These are phyloP conservation scores for Thymelicus lineola DNA, from an alignment of 2,888 invertebrate species.

Conservation along the genomic window DNA sequence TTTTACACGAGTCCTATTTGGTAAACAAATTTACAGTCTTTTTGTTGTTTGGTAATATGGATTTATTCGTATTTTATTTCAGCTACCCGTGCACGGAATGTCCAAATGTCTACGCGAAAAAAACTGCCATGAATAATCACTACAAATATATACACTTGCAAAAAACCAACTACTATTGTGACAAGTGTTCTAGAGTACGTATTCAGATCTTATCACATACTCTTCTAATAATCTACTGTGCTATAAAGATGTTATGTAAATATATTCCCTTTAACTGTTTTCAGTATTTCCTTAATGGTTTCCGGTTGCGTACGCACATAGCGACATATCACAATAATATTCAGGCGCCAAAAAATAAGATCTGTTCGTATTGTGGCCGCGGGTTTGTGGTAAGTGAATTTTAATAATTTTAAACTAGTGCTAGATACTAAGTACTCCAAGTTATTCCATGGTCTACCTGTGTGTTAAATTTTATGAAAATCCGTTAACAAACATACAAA, in stretches of 20 bases:
- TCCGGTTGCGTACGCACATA: slow-evolving; percentile 41
- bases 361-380: slow-evolving; percentile 57
- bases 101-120: slow-evolving; percentile 13
- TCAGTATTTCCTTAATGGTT: slow-evolving; percentile 62
- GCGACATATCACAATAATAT: slow-evolving; percentile 22
- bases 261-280: background rate
- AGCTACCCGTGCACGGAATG: slow-evolving; percentile 22
- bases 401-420: too few species aligned
- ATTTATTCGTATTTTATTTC: slow-evolving; percentile 1
- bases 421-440: too few species aligned
- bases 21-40: too few species aligned
- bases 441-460: too few species aligned
- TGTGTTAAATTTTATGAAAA: too few species aligned
- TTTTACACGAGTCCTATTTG: too few species aligned
- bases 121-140: slow-evolving; percentile 52
- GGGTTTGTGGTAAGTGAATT: slow-evolving; percentile 54
- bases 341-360: slow-evolving; percentile 48
- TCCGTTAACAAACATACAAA: too few species aligned
- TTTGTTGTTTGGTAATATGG: too few species aligned
- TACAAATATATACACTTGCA: slow-evolving; percentile 53
- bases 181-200: slow-evolving; percentile 52
- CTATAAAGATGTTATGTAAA: too few species aligned
- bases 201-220: background rate
- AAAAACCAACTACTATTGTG: slow-evolving; percentile 50
- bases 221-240: too few species aligned